Evolutionary conservation across 2,888 invertebrate genomes (phyloP).

Genomic region (Vandiemenella viatica): DNA sequence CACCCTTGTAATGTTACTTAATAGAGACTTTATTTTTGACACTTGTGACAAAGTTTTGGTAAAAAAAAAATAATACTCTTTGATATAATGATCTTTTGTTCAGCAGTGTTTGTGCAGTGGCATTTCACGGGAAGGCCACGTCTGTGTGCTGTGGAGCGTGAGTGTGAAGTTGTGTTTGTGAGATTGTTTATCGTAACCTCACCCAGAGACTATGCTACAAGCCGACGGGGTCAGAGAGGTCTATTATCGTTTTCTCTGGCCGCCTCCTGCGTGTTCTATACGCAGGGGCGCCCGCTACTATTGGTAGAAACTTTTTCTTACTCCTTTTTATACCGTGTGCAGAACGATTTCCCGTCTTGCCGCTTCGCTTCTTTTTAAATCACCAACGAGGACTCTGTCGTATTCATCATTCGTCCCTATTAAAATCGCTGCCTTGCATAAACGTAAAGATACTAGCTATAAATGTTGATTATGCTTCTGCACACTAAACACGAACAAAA

Average conservation of each 20-base stretch:
- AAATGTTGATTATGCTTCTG: constrained; percentile 7
- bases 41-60: constrained; percentile 7
- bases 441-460: too few species aligned
- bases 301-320: constrained; percentile 10
- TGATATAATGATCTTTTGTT: constrained; percentile 4
- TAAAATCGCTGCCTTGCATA: background rate
- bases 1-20: too few species aligned
- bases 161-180: constrained; percentile 1
- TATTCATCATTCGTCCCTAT: background rate
- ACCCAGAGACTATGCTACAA: too few species aligned
- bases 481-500: constrained; percentile 2
- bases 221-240: too few species aligned
- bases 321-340: constrained; percentile 14
- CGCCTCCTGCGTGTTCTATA: background rate
- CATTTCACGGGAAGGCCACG: background rate
- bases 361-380: background rate
- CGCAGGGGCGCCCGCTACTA: constrained; percentile 1
- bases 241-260: too few species aligned
- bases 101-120: constrained; percentile 1
- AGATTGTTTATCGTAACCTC: too few species aligned
- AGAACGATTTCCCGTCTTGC: background rate
- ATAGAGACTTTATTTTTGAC: constrained; percentile 14
- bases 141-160: constrained; percentile 1
- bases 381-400: background rate
- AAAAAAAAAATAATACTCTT: constrained; percentile 5